Evolutionary conservation across 2,113 vertebrate genomes (phyloP), one percentile per base, ranked within the genome.

Genomic region (Eurypyga helias): DNA sequence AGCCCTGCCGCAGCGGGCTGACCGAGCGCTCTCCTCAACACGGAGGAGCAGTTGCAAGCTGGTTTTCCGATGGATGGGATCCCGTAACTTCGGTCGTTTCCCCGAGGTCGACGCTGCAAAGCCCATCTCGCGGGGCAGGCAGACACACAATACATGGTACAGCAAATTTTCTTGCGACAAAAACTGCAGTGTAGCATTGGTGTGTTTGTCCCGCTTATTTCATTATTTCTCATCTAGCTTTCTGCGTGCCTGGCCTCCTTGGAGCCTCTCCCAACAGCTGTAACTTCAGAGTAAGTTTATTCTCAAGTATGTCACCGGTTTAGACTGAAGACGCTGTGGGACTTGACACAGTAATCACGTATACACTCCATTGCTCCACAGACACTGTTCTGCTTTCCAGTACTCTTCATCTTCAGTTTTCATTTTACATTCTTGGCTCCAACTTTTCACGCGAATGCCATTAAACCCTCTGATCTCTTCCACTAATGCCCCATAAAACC

Each of bases 71-170:
- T 25, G n/a, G 2, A 29, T 19, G 5, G 5, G 41, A 52, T 20
- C 14, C 64, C 2, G 0, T 3, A 45, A 26, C 46, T 48, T 6
- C 49, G 61, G 58, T 12, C 23, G 36, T 15, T 16, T 55, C 62
- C 71, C 45, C 3, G 1, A 31, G 14, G 62, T 13, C 10, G 49
- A 14, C 0, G 3, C n/a, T 25, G 25, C 24, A 29, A 46, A 65
- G 41, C 49, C n/a, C n/a, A 20, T 10, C 41, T 20, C 0, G 0
- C 17, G 17, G 29, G 55, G 18, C 2, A 19, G 55, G 25, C 0
- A 0, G 38, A 57, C 13, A n/a, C 2, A 6, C 60, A 75, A 70
- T 0, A 46, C 1, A 2, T 0, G 1, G 5, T 46, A 23, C 33
- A 73, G 81, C 61, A 52, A 66, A 71, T 46, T 38, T 26, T 11